These are phyloP conservation scores for Rutpela maculata DNA, from an alignment of 2,888 invertebrate genomes.

Conservation along the genomic window DNA sequence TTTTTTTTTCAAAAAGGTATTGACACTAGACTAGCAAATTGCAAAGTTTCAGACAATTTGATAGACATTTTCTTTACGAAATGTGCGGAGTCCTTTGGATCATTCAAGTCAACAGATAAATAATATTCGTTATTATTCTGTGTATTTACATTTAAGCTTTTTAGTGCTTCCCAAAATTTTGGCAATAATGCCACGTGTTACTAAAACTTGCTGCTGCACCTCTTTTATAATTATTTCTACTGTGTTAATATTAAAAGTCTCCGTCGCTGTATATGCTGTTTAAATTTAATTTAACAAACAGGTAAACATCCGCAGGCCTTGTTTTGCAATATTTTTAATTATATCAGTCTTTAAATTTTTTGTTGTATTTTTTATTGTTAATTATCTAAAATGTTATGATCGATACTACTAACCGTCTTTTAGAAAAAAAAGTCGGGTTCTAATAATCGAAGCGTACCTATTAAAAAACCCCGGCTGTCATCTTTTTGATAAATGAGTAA, in stretches of 20 bases:
- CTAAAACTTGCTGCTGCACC: no score
- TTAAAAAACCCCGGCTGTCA: constrained; percentile 60
- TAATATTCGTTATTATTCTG: no score
- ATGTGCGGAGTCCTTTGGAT: no score
- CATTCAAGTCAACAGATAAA: no score
- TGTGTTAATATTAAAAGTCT: neutral
- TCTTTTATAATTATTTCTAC: no score
- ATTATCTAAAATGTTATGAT: constrained; percentile 28
- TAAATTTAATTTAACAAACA: neutral
- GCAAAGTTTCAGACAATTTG: no score
- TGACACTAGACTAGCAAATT: no score
- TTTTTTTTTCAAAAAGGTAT: no score
- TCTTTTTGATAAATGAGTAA: constrained; percentile 66
- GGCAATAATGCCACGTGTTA: no score
- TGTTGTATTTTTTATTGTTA: neutral
- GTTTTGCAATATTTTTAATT: neutral
- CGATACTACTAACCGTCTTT: constrained; percentile 37
- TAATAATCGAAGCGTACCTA: constrained; percentile 43
- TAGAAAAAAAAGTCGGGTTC: constrained; percentile 36
- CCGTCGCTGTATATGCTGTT: neutral
- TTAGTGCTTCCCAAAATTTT: no score
- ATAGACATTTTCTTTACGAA: no score
- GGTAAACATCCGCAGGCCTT: constrained; percentile 3
- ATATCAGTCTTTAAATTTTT: constrained; percentile 5
- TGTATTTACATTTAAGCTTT: no score